Evolutionary conservation across 2,888 invertebrate species (phyloP), one percentile per base, ranked within the genome.

Genomic region (Furcula furcula): DNA sequence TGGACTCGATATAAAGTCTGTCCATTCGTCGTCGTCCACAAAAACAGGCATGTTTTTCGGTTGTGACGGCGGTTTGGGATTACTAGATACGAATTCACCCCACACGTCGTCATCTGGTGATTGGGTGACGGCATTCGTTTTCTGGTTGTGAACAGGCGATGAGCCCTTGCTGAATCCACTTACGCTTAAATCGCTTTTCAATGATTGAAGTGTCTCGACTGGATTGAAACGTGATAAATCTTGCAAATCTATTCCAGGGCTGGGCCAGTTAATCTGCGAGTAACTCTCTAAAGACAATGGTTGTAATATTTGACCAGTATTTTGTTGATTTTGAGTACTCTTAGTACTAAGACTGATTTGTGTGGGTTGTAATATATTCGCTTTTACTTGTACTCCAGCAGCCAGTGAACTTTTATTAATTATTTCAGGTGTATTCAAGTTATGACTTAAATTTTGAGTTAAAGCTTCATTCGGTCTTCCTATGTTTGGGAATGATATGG

Each of bases 241-340:
- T 55, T 89, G 88, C 33, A 88, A 70, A 53, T 88, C 81, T 49
- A 89, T 80, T 12, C 92, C 92, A 7, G 92, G 92, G 61, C 91
- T 90, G 2, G 92, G 92, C 92, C 92, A 92, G 60, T 91, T 91
- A 26, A 92, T 92, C 65, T 90, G 86, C 1, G 90, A 89, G 56
- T 78, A 88, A 47, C 87, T 82, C 55, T 89, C 89, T 46, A 89
- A 57, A 4, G 89, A 85, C 15, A 89, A 52, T 0, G 89, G 89
- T 48, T 89, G 86, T 34, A 89, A 56, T 55, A 89, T 89, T 74
- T 89, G 89, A n/a, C 65, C 68, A 18, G 72, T 54, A 38, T 75
- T 78, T 42, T 76, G 71, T 43, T 76, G 75, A 44, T 28, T 66
- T 37, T 67, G 70, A 34, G 56, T 40, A 31, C 55, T 40, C 15